phyloP scores from a whole-genome alignment of 1,140 invertebrate genomes.

The Aricia agestis region DNA sequence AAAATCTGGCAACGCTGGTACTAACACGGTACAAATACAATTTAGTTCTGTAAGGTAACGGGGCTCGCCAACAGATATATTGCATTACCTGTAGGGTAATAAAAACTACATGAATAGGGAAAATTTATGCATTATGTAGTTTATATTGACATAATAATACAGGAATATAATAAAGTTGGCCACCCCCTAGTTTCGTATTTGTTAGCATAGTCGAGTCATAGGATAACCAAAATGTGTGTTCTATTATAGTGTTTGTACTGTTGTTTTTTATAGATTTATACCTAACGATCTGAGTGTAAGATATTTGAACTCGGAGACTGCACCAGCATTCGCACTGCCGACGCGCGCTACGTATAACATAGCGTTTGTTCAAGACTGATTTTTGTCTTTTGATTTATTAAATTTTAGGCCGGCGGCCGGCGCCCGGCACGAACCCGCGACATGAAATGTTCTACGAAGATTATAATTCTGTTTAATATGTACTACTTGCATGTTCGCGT shows the following conservation, averaged over 20 bases:
- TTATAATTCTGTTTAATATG: neutral
- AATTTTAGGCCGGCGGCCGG: neutral
- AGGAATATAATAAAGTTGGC: too few species aligned
- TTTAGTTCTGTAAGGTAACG: too few species aligned
- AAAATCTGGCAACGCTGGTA: too few species aligned
- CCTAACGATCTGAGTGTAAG: neutral
- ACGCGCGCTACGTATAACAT: neutral
- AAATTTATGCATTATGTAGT: too few species aligned
- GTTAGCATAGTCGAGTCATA: neutral
- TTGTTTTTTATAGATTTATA: constrained; percentile 17
- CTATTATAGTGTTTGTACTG: constrained; percentile 12
- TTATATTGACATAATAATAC: too few species aligned
- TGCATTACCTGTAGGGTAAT: too few species aligned
- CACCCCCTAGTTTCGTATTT: neutral
- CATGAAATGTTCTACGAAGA: neutral
- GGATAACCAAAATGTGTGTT: constrained; percentile 22
- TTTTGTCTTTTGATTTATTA: constrained; percentile 3
- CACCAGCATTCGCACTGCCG: neutral
- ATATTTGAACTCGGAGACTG: neutral
- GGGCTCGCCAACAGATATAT: too few species aligned
- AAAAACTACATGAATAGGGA: too few species aligned
- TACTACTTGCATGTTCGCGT: neutral
- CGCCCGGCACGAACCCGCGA: neutral
- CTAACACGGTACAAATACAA: too few species aligned
- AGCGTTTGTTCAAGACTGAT: constrained; percentile 9